A percentile compares a stretch with the other conserved stretches of the same genome.
Conservation (phyloP, 2,113 vertebrate genomes). For the Geococcyx californianus region DNA sequence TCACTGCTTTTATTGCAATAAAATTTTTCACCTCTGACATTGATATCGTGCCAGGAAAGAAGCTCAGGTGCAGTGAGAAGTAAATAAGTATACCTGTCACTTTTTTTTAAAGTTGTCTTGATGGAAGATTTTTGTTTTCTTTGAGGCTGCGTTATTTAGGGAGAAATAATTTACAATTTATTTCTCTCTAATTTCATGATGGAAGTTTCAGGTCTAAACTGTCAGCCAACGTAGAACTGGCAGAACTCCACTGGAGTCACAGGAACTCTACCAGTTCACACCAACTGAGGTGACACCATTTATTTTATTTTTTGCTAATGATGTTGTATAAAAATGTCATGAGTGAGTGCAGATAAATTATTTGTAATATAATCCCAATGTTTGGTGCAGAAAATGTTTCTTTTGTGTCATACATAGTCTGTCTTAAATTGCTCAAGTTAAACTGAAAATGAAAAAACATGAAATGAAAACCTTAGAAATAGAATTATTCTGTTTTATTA, state of each 20-base stretch:
- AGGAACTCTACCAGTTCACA: neutral
- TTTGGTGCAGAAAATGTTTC: neutral
- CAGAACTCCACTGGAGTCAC: neutral
- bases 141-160: neutral
- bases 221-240: neutral
- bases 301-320: constrained; percentile 35
- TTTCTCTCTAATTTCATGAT: neutral
- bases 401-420: neutral
- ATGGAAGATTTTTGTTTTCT: neutral
- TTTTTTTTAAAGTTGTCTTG: neutral
- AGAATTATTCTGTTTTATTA: constrained; percentile 62
- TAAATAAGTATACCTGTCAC: neutral
- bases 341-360: constrained; percentile 5
- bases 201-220: neutral
- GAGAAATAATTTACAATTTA: neutral
- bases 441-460: constrained; percentile 26
- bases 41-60: neutral
- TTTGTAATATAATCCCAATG: constrained; percentile 17
- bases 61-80: neutral
- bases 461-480: constrained; percentile 42
- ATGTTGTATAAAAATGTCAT: neutral
- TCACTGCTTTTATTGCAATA: neutral
- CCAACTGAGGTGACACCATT: constrained; percentile 24
- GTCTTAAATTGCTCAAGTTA: constrained; percentile 37
- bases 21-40: constrained; percentile 4